phyloP scores from a whole-genome alignment of 2,888 invertebrate genomes.

The Tetheella fluctuosa region DNA sequence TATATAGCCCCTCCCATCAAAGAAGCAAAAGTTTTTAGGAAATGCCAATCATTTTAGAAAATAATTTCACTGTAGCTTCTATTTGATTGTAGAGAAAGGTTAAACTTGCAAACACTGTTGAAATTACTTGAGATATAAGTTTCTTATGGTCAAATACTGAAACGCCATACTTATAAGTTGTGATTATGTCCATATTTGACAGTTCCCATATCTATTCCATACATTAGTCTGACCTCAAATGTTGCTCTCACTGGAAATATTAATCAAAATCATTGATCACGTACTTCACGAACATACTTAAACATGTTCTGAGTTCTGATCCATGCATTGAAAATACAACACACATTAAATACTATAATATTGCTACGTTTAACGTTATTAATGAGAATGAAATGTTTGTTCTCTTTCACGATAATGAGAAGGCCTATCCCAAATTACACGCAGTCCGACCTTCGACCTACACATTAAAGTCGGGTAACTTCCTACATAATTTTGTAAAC shows the following conservation, averaged over 20 bases:
- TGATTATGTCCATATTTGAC: too few relatives aligned
- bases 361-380: neutral
- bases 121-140: too few relatives aligned
- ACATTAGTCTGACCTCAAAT: too few relatives aligned
- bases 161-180: too few relatives aligned
- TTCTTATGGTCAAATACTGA: too few relatives aligned
- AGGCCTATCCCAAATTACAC: constrained; percentile 5
- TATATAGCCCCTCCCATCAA: neutral
- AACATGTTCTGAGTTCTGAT: neutral
- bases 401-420: neutral
- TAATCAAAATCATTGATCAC: too few relatives aligned
- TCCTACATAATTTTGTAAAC: constrained; percentile 6
- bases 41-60: neutral
- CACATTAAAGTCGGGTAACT: neutral
- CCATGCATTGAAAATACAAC: neutral
- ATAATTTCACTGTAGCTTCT: too few relatives aligned
- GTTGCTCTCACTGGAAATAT: too few relatives aligned
- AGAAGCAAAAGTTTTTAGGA: neutral
- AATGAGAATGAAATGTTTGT: constrained; percentile 2
- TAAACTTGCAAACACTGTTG: too few relatives aligned
- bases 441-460: neutral
- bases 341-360: neutral
- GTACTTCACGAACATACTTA: neutral
- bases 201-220: too few relatives aligned
- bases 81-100: too few relatives aligned